Conservation (phyloP, 2,113 vertebrate genomes). For the Gallinago paraguaiae region DNA sequence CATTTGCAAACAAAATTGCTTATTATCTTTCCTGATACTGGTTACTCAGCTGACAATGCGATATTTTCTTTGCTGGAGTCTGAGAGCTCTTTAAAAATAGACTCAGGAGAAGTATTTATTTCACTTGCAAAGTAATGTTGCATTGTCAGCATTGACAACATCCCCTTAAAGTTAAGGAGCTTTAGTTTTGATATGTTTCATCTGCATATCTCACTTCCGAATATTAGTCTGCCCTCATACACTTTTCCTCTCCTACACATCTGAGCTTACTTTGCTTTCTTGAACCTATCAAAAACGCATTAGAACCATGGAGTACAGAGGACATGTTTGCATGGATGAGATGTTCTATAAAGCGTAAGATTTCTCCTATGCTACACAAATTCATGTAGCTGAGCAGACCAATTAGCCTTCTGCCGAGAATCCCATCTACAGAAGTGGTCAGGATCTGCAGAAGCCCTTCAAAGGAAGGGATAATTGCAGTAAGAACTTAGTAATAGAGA, state of each 20-base stretch:
- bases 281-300: not conserved
- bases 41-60: not conserved
- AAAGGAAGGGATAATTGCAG: not conserved
- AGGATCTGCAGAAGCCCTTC: not conserved
- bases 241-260: not conserved
- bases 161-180: not conserved
- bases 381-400: not conserved
- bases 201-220: not conserved
- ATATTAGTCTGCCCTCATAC: not conserved
- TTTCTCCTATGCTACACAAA: not conserved
- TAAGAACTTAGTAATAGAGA: not conserved
- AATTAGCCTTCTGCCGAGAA: not conserved
- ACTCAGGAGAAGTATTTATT: not conserved
- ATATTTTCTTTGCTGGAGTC: not conserved
- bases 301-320: not conserved
- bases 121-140: not conserved
- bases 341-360: not conserved
- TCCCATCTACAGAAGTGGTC: not conserved
- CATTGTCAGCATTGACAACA: not conserved
- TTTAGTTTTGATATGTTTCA: not conserved
- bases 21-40: not conserved
- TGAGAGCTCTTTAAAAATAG: not conserved
- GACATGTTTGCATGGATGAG: not conserved
- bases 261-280: not conserved
- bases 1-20: not conserved